A percentile compares a stretch with the other conserved stretches of the same genome.
These are phyloP conservation scores for Aphidius colemani DNA, from an alignment of 2,888 invertebrate species.

Conservation along the genomic window DNA sequence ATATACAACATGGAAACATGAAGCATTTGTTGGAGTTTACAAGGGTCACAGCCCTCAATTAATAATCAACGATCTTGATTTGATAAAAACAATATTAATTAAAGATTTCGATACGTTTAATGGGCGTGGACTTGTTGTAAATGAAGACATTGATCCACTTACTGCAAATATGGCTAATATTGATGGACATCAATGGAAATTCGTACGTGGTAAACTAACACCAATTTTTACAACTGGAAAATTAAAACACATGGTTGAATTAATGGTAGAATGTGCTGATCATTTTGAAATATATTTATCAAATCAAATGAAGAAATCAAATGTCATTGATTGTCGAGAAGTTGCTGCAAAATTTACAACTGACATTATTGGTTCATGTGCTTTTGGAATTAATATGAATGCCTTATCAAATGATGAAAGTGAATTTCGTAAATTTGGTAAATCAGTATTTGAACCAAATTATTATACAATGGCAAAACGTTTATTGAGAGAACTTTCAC, in stretches of 20 bases:
- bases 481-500: conserved; percentile 26
- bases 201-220: conserved; percentile 56
- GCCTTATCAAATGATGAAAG: conserved; percentile 45
- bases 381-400: conserved; percentile 55
- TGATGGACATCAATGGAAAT: conserved; percentile 64
- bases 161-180: conserved; percentile 58
- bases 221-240: conserved; percentile 62
- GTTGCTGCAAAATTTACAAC: conserved; percentile 50
- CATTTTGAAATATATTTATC: conserved; percentile 58
- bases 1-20: conserved; percentile 32
- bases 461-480: conserved; percentile 26
- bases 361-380: conserved; percentile 56
- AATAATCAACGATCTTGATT: conserved; percentile 53
- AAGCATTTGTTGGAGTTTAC: conserved; percentile 57
- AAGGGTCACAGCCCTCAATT: conserved; percentile 52
- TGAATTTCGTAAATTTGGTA: conserved; percentile 48
- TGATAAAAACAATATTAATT: conserved; percentile 56
- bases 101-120: conserved; percentile 56
- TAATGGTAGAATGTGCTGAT: conserved; percentile 59
- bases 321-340: conserved; percentile 36
- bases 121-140: conserved; percentile 49
- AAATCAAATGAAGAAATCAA: conserved; percentile 35
- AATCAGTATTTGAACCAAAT: conserved; percentile 41
- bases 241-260: conserved; percentile 62
- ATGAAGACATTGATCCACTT: conserved; percentile 60